These are phyloP conservation scores for Antrozous pallidus DNA, from an alignment of 2,797 vertebrate genomes.

Conservation along the genomic window DNA sequence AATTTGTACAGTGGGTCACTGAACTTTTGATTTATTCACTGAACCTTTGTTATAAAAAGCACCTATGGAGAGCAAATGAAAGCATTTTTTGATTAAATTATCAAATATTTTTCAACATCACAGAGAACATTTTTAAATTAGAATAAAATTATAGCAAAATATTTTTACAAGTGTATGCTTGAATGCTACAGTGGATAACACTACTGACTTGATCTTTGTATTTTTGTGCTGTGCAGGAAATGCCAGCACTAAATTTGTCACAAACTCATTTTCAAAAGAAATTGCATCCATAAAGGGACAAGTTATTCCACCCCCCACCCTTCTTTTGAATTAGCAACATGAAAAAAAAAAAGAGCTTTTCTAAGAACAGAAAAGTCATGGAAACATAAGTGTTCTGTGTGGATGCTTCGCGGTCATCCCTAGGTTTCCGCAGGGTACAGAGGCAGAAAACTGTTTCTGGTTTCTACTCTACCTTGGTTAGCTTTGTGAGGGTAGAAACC, in stretches of 20 bases:
- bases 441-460: background rate
- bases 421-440: background rate
- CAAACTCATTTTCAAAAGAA: constrained; percentile 37
- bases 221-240: constrained; percentile 10
- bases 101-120: constrained; percentile 6
- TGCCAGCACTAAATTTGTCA: constrained; percentile 3
- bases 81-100: background rate
- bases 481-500: background rate
- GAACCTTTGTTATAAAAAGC: background rate
- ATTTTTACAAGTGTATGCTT: background rate
- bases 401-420: background rate
- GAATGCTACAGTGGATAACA: background rate
- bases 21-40: background rate
- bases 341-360: background rate
- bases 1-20: background rate
- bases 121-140: background rate
- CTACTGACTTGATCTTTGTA: background rate
- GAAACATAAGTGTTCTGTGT: background rate
- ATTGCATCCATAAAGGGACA: background rate
- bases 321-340: background rate
- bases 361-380: constrained; percentile 29
- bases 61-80: background rate
- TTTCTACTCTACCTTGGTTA: background rate
- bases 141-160: background rate
- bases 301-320: background rate